A percentile compares a stretch with the other conserved stretches of the same genome.
These are phyloP conservation scores for Anadara kagoshimensis DNA, from an alignment of 1,140 invertebrate species.

Conservation along the genomic window DNA sequence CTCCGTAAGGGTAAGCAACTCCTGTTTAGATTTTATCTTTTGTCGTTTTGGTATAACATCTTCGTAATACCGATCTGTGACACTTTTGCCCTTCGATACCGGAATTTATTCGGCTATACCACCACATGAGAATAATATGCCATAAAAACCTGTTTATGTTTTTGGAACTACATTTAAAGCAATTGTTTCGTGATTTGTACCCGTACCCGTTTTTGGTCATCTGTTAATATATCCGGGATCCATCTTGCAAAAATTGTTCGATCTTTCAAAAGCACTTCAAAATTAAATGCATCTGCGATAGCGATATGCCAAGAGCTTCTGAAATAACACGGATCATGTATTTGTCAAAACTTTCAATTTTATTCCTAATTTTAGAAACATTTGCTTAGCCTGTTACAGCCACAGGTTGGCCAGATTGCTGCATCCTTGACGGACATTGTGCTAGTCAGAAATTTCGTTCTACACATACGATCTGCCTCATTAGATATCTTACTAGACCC, in stretches of 20 bases:
- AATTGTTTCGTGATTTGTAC: background rate
- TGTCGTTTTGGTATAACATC: no score
- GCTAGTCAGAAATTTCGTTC: background rate
- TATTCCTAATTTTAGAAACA: no score
- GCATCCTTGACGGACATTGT: background rate
- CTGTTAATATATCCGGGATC: background rate
- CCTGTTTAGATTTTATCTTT: no score
- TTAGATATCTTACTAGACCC: background rate
- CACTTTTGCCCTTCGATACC: no score
- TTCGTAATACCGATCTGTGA: no score
- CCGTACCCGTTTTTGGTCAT: background rate
- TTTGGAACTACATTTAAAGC: background rate
- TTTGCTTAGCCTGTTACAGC: no score
- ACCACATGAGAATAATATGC: no score
- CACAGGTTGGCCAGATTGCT: background rate
- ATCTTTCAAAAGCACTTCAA: background rate
- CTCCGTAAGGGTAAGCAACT: no score
- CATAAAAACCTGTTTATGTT: no score
- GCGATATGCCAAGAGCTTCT: background rate
- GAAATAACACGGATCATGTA: background rate
- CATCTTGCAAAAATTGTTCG: background rate
- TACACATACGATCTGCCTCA: background rate
- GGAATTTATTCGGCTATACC: no score
- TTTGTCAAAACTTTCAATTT: no score
- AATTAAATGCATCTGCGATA: background rate